Evolutionary conservation across 1,140 invertebrate species (phyloP).

Genomic region (Telenomus remus): DNA sequence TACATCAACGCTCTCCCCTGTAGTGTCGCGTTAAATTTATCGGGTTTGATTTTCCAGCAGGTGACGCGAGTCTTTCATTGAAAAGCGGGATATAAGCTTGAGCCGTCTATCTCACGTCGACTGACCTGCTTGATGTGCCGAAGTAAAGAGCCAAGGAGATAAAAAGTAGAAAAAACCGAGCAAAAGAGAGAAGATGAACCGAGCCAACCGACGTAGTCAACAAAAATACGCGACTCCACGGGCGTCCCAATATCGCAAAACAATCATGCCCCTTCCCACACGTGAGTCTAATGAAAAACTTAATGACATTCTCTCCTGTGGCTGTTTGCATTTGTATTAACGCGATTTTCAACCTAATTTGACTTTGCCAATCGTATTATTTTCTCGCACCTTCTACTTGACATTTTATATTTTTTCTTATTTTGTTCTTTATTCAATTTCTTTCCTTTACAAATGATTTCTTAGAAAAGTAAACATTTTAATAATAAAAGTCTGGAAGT

Average conservation of each 20-base stretch:
- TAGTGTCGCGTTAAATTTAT: constrained; percentile 6
- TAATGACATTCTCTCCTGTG: not conserved
- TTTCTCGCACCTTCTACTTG: no score
- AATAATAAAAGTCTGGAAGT: no score
- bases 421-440: no score
- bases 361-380: no score
- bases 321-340: constrained; percentile 1
- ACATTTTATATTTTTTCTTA: no score
- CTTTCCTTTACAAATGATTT: no score
- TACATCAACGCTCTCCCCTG: no score
- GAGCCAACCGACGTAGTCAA: not conserved
- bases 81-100: constrained; percentile 9
- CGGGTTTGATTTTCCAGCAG: constrained; percentile 9
- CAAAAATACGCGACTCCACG: constrained; percentile 2
- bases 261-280: constrained; percentile 3
- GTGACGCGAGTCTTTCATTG: constrained; percentile 15
- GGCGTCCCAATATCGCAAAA: not conserved
- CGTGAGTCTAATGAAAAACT: not conserved
- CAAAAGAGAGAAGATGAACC: not conserved
- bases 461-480: no score
- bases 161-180: not conserved
- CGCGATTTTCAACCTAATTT: not conserved
- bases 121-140: constrained; percentile 22
- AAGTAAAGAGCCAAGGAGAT: constrained; percentile 7
- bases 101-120: constrained; percentile 23